These are phyloP conservation scores for Spongilla lacustris DNA, from an alignment of 37 sponge, comb jelly and placozoan species.

Conservation along the genomic window DNA sequence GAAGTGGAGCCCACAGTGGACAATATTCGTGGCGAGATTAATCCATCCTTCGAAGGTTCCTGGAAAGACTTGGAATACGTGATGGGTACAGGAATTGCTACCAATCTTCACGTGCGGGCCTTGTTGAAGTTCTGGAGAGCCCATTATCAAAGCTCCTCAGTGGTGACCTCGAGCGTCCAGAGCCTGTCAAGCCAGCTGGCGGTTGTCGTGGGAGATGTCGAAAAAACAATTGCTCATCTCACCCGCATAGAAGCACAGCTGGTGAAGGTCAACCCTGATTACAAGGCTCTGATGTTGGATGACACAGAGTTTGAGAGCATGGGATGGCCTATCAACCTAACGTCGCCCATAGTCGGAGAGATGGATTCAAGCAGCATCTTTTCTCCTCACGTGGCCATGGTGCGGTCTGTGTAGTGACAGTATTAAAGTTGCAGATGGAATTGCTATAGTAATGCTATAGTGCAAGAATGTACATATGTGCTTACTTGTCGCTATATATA, in stretches of 20 bases:
- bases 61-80: neutral
- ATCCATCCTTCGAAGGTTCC: neutral
- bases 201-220: neutral
- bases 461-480: no score
- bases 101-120: neutral
- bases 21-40: neutral
- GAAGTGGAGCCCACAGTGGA: neutral
- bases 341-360: neutral
- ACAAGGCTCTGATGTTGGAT: neutral
- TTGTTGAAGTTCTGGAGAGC: neutral
- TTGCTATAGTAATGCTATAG: no score
- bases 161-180: neutral
- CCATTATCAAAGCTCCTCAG: neutral
- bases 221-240: neutral
- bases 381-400: neutral
- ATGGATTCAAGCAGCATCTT: neutral
- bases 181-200: neutral
- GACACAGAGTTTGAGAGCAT: neutral
- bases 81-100: neutral
- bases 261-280: neutral
- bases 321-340: neutral
- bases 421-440: no score
- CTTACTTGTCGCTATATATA: no score
- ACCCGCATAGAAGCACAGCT: neutral
- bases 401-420: no score